Evolutionary conservation across 35 echinoderm and acorn worm species (phyloP), one percentile per base, ranked within the genome.

Genomic region (Holothuria glaberrima): DNA sequence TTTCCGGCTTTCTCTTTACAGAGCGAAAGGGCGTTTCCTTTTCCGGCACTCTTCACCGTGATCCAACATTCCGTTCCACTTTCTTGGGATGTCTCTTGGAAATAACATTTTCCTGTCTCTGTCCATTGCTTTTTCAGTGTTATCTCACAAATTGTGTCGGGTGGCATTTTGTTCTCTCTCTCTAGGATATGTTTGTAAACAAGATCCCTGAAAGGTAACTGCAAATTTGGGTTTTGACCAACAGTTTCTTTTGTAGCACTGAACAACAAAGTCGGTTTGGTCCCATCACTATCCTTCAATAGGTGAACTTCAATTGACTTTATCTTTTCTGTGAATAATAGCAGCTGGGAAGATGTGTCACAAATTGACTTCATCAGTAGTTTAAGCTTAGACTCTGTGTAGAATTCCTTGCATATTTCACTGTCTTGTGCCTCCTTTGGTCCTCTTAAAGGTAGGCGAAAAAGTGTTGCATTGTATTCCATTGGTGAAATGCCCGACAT

Each of bases 301-400:
- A 86, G 32, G 20, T 94, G 83, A 6, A 94, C 57, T 30, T 58
- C 44, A 9, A 98, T 88, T 38, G 69, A 22, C 46, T 88, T 64
- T 6, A 98, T 71, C 25, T 94, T 90, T 63, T 93, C 75, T 26
- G 96, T 98, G 66, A 98, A 98, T 0, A 98, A 41, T 14, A 98
- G 50, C 25, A 98, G 22, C 19, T 78, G 76, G 0, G 27, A 17
- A 30, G 90, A 70, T 27, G 88, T 74, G 17, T 91, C 68, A 59
- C 59, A 72, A 16, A 94, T 17, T 14, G 16, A 27, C 6, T 34
- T 52, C 38, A 94, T 71, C 27, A 94, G 41, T 3, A 59, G 6
- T 59, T 61, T 90, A 26, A 94, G 61, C 14, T 78, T 82, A 6
- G 19, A 73, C 68, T 83, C 81, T 46, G 75, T 31, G 41, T 74